Conservation (phyloP, 2,888 invertebrate genomes). For the Xestia ashworthii region DNA sequence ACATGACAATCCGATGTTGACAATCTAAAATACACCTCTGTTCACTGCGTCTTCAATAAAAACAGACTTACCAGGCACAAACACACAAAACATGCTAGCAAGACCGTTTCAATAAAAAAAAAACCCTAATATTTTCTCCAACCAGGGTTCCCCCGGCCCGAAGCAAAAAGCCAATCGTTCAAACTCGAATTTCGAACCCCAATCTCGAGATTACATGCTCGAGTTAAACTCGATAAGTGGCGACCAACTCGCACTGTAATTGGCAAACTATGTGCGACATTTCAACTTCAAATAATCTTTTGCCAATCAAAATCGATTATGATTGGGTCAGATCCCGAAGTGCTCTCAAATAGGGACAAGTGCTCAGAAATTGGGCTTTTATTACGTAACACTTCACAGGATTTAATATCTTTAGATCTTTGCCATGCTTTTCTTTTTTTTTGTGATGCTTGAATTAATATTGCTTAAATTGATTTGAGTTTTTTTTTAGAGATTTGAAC, state of each 20-base stretch:
- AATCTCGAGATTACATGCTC: conserved; percentile 39
- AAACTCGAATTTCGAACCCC: conserved; percentile 2
- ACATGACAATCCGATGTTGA: background rate
- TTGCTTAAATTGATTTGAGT: background rate
- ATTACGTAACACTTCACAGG: conserved; percentile 8
- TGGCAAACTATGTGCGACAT: conserved; percentile 44
- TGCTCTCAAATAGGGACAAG: conserved; percentile 37
- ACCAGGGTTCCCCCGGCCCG: background rate
- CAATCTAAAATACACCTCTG: background rate
- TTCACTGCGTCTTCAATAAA: background rate
- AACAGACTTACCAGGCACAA: background rate
- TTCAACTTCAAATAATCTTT: conserved; percentile 30
- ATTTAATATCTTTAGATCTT: conserved; percentile 27
- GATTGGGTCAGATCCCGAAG: conserved; percentile 38
- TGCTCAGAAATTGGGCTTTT: conserved; percentile 40
- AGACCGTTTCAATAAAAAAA: conserved; percentile 12
- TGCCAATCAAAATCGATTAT: conserved; percentile 39
- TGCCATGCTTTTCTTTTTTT: conserved; percentile 16
- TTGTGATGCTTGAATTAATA: background rate
- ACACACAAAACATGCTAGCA: background rate
- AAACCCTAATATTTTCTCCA: conserved; percentile 5
- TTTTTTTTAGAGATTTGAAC: background rate
- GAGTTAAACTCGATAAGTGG: conserved; percentile 35
- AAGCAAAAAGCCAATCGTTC: conserved; percentile 19
- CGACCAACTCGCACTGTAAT: conserved; percentile 17